Evolutionary conservation across 2,113 vertebrate genomes (phyloP), one percentile per base, ranked within the genome.

Genomic region (Ursus arctos): DNA sequence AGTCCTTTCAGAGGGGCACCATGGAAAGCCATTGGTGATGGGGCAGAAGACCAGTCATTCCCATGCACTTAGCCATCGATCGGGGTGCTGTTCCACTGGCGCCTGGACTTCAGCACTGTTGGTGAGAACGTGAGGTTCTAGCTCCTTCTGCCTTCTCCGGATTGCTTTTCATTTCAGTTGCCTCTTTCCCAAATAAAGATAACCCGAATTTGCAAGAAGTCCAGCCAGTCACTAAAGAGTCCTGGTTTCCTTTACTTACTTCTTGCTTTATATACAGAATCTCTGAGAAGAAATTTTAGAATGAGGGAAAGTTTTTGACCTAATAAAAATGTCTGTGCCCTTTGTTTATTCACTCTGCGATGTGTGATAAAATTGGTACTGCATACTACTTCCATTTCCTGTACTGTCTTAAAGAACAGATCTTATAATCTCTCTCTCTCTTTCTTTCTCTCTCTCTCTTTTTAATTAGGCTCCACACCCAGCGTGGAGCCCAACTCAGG

Each of bases 141-240:
- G 92, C 19, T 77, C 22, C 85, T 94, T 96, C 55, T 83, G 36
- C 86, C n/a, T 95, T 94, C 51, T 28, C 47, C 40, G 33, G 57
- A 53, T 61, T 84, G 49, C 33, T 76, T 77, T 93, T 84, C 26
- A 26, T 86, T 96, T 71, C 28, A 43, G 31, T 89, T 88, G 71
- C 13, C 9, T 90, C 55, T 94, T 89, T 95, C n/a, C 24, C 55
- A 96, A 92, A 95, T 65, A 86, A 93, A 97, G 22, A 80, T 86
- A 80, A 85, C 92, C 21, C 19, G 49, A 89, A 21, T 63, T 84
- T 87, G 14, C n/a, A 47, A 81, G 36, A n/a, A 3, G 55, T 63
- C 26, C 19, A 36, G 18, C 28, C 71, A 80, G 40, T 86, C 86
- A 59, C 55, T 40, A 31, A 77, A 88, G 33, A 28, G n/a, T 92